Evolutionary conservation across 2,888 invertebrate genomes (phyloP).

Genomic region (Cyclophora punctaria): DNA sequence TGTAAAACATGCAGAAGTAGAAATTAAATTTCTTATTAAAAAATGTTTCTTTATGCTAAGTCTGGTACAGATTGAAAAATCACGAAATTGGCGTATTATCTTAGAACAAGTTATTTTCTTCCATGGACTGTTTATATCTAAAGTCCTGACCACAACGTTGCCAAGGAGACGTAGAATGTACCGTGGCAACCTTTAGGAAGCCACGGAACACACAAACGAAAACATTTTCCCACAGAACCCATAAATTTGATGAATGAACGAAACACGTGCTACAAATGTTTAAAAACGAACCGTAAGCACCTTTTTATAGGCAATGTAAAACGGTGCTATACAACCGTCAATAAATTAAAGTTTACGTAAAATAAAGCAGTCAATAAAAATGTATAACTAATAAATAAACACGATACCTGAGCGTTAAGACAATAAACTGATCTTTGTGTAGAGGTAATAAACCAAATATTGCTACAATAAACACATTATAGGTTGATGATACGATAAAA

Average conservation of each 20-base stretch:
- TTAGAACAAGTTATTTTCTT: conserved; percentile 7
- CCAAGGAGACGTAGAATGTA: neutral
- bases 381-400: conserved; percentile 76
- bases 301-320: conserved; percentile 75
- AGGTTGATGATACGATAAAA: conserved; percentile 67
- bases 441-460: conserved; percentile 72
- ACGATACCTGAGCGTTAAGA: conserved; percentile 72
- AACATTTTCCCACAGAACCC: conserved; percentile 70
- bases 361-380: conserved; percentile 73
- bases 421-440: conserved; percentile 71
- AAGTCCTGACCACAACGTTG: neutral
- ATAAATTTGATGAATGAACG: conserved; percentile 75
- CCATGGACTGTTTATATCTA: neutral
- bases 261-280: conserved; percentile 74
- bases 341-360: conserved; percentile 75
- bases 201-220: conserved; percentile 47
- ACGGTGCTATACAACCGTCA: conserved; percentile 67
- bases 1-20: too few species aligned
- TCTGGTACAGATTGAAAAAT: too few species aligned
- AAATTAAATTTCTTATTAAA: too few species aligned
- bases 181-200: conserved; percentile 25
- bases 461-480: conserved; percentile 73
- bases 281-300: conserved; percentile 70
- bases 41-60: too few species aligned
- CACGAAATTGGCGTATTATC: too few species aligned